A percentile compares a stretch with the other conserved stretches of the same genome.
phyloP scores from a whole-genome alignment of 2,113 vertebrate genomes.

The Thamnaconus septentrionalis region DNA sequence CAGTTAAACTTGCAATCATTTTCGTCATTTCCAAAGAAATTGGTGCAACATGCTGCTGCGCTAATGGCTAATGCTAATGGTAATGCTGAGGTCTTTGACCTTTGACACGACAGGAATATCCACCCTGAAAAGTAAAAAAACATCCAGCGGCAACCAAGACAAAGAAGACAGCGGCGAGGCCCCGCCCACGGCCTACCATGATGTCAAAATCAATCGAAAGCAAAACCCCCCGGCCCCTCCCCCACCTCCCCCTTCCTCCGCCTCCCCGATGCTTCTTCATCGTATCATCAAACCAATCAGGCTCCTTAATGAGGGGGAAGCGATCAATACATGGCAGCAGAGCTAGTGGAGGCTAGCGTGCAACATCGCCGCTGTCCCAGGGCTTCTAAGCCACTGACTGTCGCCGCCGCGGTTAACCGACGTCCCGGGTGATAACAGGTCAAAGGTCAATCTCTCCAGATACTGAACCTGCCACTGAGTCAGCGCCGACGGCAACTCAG shows the following conservation, averaged over 20 bases:
- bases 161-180: slow-evolving; percentile 23
- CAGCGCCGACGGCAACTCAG: slow-evolving; percentile 22
- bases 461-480: slow-evolving; percentile 34
- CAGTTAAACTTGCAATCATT: too few species aligned
- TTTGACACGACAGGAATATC: too few species aligned
- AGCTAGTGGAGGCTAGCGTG: slow-evolving; percentile 38
- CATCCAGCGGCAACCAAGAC: too few species aligned
- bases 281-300: slow-evolving; percentile 70
- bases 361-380: slow-evolving; percentile 18
- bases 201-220: slow-evolving; percentile 72
- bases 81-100: too few species aligned
- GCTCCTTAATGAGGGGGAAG: slow-evolving; percentile 52
- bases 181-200: slow-evolving; percentile 55
- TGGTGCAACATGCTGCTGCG: too few species aligned
- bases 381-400: slow-evolving; percentile 53
- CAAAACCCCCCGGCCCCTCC: slow-evolving; percentile 41
- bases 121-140: too few species aligned
- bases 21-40: too few species aligned
- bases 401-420: slow-evolving; percentile 7
- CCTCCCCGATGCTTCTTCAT: slow-evolving; percentile 38
- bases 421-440: slow-evolving; percentile 33
- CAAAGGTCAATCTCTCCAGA: slow-evolving; percentile 66
- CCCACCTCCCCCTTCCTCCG: not conserved
- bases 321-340: slow-evolving; percentile 61
- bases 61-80: too few species aligned